Evolutionary conservation across 2,797 vertebrate genomes (phyloP).

Genomic region (Danio kyathit): DNA sequence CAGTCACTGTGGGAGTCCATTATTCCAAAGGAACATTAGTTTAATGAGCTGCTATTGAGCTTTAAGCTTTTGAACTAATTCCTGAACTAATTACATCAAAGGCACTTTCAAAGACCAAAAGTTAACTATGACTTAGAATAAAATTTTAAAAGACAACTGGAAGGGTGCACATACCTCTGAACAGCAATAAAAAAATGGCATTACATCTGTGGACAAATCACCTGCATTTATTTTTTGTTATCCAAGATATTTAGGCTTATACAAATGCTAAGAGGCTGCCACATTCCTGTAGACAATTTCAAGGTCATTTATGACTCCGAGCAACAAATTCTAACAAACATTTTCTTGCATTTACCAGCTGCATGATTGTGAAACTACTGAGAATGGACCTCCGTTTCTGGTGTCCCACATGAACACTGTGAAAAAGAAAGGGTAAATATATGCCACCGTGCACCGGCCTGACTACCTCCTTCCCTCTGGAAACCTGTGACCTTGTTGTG

Average conservation of each 20-base stretch:
- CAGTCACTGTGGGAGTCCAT: constrained; percentile 23
- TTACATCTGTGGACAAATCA: neutral
- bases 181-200: neutral
- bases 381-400: constrained; percentile 16
- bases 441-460: constrained; percentile 6
- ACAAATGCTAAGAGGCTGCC: neutral
- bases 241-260: too few relatives aligned
- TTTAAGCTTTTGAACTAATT: neutral
- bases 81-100: constrained; percentile 6
- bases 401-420: constrained; percentile 25
- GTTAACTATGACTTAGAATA: neutral
- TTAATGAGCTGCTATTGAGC: constrained; percentile 31
- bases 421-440: constrained; percentile 26
- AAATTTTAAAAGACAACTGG: neutral
- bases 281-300: neutral
- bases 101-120: constrained; percentile 6
- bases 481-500: constrained; percentile 45
- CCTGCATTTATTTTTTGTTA: neutral
- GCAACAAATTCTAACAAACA: constrained; percentile 1
- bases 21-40: constrained; percentile 30
- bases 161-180: neutral
- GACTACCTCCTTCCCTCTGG: constrained; percentile 24
- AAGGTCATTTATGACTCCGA: constrained; percentile 17
- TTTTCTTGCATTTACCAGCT: constrained; percentile 10
- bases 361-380: constrained; percentile 10